Evolutionary conservation across 1,140 invertebrate genomes (phyloP), one percentile per base, ranked within the genome.

Genomic region (Heliconius nattereri): DNA sequence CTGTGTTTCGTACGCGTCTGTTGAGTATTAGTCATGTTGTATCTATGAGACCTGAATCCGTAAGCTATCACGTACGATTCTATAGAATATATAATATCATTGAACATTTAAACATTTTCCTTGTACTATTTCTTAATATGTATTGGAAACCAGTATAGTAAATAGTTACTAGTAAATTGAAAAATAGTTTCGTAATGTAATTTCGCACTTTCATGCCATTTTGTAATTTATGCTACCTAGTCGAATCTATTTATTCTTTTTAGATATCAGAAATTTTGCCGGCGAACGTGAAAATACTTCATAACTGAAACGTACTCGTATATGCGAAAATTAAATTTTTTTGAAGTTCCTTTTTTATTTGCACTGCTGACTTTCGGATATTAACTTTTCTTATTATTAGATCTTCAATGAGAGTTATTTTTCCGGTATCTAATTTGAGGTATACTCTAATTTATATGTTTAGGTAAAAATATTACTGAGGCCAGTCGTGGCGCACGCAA

Each of bases 121-220:
- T 66, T 66, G 60, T 29, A 29, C 26, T 66, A 66, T 66, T 66
- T 66, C 60, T 66, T 66, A 66, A 29, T 66, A 60, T 60, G 54
- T 11, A 23, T 60, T 60, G 3, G 54, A 60, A 13, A 29, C 29
- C 23, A 23, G 3, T 23, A 57, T 23, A 57, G 11, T n/a, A n/a
- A n/a, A n/a, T n/a, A 66, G 13, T 66, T 26, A 23, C 26, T 66
- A 29, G 60, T 60, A 60, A 60, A 60, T 66, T 66, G 60, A 66
- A 66, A 13, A 66, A 29, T 16, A 19, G 3, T 66, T 16, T 66
- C 26, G 13, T 7, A n/a, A 57, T 2, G 2, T n/a, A 20, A n/a
- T 57, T n/a, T 9, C 3, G n/a, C n/a, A n/a, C 20, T 23, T 57
- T 23, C n/a, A 23, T 23, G 20, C n/a, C 9, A 20, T n/a, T 57